Evolutionary conservation across 2,113 vertebrate species (phyloP).

Genomic region (Calidris pygmaea): DNA sequence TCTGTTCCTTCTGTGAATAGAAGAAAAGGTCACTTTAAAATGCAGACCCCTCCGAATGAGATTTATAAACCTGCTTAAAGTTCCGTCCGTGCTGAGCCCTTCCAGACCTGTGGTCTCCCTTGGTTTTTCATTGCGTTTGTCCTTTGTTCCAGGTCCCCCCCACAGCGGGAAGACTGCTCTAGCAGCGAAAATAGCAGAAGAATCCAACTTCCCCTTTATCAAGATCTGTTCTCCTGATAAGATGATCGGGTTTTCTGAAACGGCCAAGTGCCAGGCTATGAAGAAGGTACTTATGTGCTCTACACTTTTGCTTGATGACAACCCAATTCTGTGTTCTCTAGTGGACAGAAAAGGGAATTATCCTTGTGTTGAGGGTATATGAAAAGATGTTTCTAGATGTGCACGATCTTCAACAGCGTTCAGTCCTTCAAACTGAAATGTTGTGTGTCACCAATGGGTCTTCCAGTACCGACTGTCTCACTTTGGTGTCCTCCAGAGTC

Average conservation of each 20-base stretch:
- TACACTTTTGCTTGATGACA: not conserved
- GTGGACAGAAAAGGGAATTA: not conserved
- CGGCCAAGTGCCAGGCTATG: constrained; percentile 96
- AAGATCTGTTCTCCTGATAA: constrained; percentile 99
- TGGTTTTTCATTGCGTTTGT: not conserved
- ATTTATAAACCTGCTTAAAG: not conserved
- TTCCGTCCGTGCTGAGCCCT: not conserved
- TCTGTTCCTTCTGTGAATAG: not conserved
- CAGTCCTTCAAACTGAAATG: too few species aligned
- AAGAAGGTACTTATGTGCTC: constrained; percentile 83
- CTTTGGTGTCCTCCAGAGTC: too few species aligned
- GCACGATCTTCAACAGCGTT: too few species aligned
- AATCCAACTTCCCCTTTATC: constrained; percentile 97
- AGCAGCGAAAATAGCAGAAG: constrained; percentile 93
- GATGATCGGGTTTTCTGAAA: constrained; percentile 97
- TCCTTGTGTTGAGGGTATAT: too few species aligned
- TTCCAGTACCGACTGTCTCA: too few species aligned
- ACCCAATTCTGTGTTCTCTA: not conserved
- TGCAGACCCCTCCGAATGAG: not conserved
- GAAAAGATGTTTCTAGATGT: too few species aligned
- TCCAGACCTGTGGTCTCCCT: not conserved
- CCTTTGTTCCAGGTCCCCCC: constrained; percentile 83
- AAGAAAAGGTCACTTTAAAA: not conserved
- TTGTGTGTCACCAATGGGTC: too few species aligned
- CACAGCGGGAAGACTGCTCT: constrained; percentile 95